Percentiles rank a stretch among this genome's conserved stretches.
Evolutionary conservation across 1,140 invertebrate genomes (phyloP).

Genomic region (Cydia amplana): DNA sequence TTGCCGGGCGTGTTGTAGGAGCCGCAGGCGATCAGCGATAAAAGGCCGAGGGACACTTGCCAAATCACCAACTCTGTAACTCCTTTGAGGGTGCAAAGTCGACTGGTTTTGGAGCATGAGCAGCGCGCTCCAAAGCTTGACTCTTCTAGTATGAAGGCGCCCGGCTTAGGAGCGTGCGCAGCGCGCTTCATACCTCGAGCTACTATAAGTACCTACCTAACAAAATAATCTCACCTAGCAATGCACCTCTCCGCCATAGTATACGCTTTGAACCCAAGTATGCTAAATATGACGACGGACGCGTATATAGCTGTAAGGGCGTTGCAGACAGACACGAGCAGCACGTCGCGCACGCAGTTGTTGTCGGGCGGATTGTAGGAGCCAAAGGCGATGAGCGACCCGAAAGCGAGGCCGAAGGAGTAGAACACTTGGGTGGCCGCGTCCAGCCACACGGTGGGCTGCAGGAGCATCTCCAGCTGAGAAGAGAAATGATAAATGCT

Average conservation of each 20-base stretch:
- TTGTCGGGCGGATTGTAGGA: conserved; percentile 95
- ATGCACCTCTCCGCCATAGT: conserved; percentile 90
- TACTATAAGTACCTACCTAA: not conserved
- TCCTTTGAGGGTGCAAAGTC: no score
- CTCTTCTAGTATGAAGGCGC: no score
- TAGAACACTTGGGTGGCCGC: conserved; percentile 98
- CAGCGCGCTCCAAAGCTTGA: no score
- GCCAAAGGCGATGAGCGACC: conserved; percentile 94
- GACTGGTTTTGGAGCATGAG: no score
- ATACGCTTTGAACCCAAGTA: conserved; percentile 92
- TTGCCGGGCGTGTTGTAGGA: no score
- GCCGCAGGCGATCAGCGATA: no score
- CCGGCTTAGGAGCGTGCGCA: no score
- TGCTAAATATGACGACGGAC: conserved; percentile 94
- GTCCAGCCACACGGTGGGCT: conserved; percentile 94
- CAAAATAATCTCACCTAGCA: conserved; percentile 81
- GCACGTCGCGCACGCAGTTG: conserved; percentile 93
- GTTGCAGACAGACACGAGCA: conserved; percentile 94
- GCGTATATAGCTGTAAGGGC: conserved; percentile 96
- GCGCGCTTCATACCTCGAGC: not conserved
- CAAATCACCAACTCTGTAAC: no score
- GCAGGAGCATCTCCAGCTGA: conserved; percentile 88
- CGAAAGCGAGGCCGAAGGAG: conserved; percentile 95
- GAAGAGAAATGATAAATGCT: not conserved
- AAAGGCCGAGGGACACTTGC: no score